Base-by-base conservation (phyloP, 1,140 invertebrate species). In the Cylas formicarius region DNA sequence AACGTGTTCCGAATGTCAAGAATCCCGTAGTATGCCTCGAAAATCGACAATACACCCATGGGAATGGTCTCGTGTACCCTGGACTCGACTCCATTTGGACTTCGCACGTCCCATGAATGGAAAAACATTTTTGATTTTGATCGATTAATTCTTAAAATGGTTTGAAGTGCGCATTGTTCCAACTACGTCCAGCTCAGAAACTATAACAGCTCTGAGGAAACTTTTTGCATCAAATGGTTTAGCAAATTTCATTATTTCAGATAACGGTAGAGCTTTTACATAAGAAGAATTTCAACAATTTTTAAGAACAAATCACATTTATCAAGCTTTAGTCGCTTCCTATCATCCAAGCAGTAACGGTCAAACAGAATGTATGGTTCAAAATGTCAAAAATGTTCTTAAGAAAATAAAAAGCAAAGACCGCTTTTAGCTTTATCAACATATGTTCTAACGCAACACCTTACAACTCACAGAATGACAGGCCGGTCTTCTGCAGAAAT, bases 121-220 rank as follows among this genome's bases (percentile, higher is more conserved):
- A n/a, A n/a, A n/a, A n/a, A n/a, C n/a, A n/a, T n/a, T n/a, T n/a
- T n/a, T n/a, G n/a, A n/a, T n/a, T n/a, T n/a, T n/a, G n/a, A n/a
- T n/a, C n/a, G 60, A 61, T 48, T 47, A 52, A 16, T 51, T 51
- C 35, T 61, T 60, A 20, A 61, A 60, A 41, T 61, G 63, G 61
- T 43, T 49, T 17, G 57, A 55, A 51, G 38, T 63, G 10, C 16
- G 27, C 16, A 22, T 45, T 22, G 44, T 57, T 37, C 39, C 41
- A 7, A 14, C 29, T 23, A 55, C 49, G 5, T 48, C 53, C 35
- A 34, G 52, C 7, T 21, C 37, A 6, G 33, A 22, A 1, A 55
- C 53, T 0, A 58, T 54, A 14, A 17, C 27, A 17, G 14, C 42
- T 26, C 29, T 34, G 21, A 19, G 49, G 6, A 17, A 38, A 31